These are phyloP conservation scores for Aplidium turbinatum DNA, from an alignment of 23 tunicate species.

Conservation along the genomic window DNA sequence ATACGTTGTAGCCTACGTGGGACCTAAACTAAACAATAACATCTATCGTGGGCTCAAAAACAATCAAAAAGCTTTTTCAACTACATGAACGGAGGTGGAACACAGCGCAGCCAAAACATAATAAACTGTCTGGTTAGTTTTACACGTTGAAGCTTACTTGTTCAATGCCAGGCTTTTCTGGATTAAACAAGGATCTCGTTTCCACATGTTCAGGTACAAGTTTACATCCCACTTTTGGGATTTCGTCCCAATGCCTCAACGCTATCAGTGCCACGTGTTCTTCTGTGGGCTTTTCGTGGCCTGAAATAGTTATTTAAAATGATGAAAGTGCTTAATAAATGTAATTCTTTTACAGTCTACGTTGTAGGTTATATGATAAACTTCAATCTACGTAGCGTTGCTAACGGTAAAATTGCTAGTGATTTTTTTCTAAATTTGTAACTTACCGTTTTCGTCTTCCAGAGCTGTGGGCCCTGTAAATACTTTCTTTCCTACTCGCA, in stretches of 20 bases:
- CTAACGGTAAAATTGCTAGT: no score
- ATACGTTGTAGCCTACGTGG: no score
- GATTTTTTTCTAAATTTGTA: no score
- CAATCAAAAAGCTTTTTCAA: no score
- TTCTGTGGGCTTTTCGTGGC: slow-evolving; percentile 73
- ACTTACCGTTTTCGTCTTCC: slow-evolving; percentile 84
- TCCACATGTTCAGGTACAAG: slow-evolving; percentile 89
- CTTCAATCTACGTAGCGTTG: background rate
- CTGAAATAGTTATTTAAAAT: slow-evolving; percentile 19
- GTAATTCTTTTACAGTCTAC: background rate
- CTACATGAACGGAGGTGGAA: no score
- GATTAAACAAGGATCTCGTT: slow-evolving; percentile 64
- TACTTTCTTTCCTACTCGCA: slow-evolving; percentile 59
- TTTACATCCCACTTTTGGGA: slow-evolving; percentile 64
- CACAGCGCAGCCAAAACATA: no score
- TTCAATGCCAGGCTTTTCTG: slow-evolving; percentile 93
- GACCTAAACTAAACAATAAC: no score
- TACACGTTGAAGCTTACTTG: slow-evolving; percentile 67
- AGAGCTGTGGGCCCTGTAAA: slow-evolving; percentile 67
- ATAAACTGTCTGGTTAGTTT: no score
- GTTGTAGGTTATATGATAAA: background rate
- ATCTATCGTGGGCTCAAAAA: no score
- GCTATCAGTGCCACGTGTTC: slow-evolving; percentile 91
- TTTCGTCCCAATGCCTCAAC: slow-evolving; percentile 70
- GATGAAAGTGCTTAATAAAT: background rate